Evolutionary conservation across 2,797 vertebrate species (phyloP).

Genomic region (Acanthopagrus latus): DNA sequence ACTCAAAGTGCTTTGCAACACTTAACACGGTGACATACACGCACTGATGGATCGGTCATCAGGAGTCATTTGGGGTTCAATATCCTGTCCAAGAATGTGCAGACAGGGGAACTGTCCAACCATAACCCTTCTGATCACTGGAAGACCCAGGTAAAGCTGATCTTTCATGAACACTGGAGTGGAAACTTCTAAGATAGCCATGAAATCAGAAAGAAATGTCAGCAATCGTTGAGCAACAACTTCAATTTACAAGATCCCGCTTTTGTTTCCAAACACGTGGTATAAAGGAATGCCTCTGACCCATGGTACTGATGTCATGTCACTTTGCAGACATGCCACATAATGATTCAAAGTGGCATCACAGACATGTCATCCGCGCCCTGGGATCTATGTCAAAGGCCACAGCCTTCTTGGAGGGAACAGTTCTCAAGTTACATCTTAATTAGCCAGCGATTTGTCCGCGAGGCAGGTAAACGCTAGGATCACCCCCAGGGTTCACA

Average conservation of each 20-base stretch:
- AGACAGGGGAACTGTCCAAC: no score
- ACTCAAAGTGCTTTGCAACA: no score
- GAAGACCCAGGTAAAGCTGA: neutral
- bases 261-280: neutral
- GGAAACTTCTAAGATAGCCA: neutral
- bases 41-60: no score
- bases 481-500: constrained; percentile 39
- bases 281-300: constrained; percentile 3
- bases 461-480: constrained; percentile 42
- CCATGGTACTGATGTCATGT: constrained; percentile 14
- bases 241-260: neutral
- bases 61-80: no score
- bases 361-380: constrained; percentile 14
- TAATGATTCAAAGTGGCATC: constrained; percentile 41
- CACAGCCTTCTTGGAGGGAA: constrained; percentile 15
- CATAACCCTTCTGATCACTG: no score
- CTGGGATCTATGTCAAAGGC: constrained; percentile 42
- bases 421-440: constrained; percentile 53
- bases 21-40: no score
- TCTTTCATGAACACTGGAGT: neutral
- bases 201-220: neutral
- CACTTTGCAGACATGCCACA: constrained; percentile 11
- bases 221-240: neutral
- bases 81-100: no score
- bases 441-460: constrained; percentile 69